Base-by-base conservation (phyloP, 64 coral and sea anemone species). In the Hydrozoanthus tunicans region DNA sequence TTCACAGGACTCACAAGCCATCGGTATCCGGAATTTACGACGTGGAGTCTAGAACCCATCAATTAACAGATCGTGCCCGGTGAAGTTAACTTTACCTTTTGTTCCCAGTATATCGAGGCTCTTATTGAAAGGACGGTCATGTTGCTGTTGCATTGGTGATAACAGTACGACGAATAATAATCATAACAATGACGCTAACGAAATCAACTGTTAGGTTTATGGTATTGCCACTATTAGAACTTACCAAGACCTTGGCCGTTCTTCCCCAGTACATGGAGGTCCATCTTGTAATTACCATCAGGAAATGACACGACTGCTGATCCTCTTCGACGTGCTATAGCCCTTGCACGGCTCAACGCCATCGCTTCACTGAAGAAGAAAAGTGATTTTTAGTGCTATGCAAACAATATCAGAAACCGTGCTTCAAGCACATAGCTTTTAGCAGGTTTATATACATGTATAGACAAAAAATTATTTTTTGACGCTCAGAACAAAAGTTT, bases 261-360 rank as follows among this genome's bases (percentile, higher is more conserved):
- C 57, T 88, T 89, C 59, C 91, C 85, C n/a, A 96, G 81, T 11
- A 96, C 95, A 78, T 96, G 95, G 25, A 96, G 90, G 73, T 96
- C 95, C 95, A 96, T 96, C 26, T 96, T 90, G 78, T 96, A 96
- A 72, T 79, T 81, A 12, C 90, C 82, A 59, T 96, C 95, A 61
- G 95, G 92, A 59, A 96, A 89, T 43, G 95, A 93, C 83, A 96
- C 95, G 14, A 96, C 95, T 15, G 95, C 95, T 53, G 95, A 96
- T 10, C 95, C 95, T 64, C 95, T 84, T 51, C 95, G 81, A 79
- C 77, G 53, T 24, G 81, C 60, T 11, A 83, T 61, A 27, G 90
- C 66, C 17, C 86, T 90, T 25, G 83, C 78, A 59, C 65, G 83
- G 9, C 76, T 85, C 15, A 96, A 79, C 8, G 90, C 89, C 17